A percentile compares a stretch with the other conserved stretches of the same genome.
phyloP scores from a whole-genome alignment of 2,113 vertebrate genomes.

The Sterrhoptilus dennistouni region DNA sequence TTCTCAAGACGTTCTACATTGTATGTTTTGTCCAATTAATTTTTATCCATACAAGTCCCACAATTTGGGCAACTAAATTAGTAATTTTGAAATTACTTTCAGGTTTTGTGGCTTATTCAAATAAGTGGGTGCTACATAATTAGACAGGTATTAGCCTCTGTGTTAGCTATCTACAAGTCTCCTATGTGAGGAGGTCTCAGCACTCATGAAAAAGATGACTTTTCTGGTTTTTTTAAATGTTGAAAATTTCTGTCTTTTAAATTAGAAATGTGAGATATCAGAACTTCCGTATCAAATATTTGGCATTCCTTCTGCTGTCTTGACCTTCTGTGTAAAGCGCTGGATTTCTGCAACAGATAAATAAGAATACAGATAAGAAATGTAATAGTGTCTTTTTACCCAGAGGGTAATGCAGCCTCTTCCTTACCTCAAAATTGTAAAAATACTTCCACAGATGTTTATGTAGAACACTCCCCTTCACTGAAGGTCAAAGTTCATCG shows the following conservation, averaged over 20 bases:
- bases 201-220: not conserved
- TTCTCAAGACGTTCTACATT: not conserved
- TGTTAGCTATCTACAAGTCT: not conserved
- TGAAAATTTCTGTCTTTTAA: not conserved
- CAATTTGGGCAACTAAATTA: not conserved
- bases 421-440: not conserved
- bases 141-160: not conserved
- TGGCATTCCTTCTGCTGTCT: not conserved
- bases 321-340: not conserved
- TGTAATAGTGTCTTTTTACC: not conserved
- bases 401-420: not conserved
- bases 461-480: not conserved
- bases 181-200: not conserved
- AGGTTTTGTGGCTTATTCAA: not conserved
- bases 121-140: not conserved
- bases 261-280: not conserved
- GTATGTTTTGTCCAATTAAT: not conserved
- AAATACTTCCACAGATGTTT: not conserved
- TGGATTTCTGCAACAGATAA: not conserved
- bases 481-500: not conserved
- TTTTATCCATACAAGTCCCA: not conserved
- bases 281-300: not conserved
- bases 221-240: not conserved
- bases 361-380: not conserved
- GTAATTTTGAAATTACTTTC: not conserved